Base-by-base conservation (phyloP, 2,113 vertebrate species). In the Litocranius walleri region DNA sequence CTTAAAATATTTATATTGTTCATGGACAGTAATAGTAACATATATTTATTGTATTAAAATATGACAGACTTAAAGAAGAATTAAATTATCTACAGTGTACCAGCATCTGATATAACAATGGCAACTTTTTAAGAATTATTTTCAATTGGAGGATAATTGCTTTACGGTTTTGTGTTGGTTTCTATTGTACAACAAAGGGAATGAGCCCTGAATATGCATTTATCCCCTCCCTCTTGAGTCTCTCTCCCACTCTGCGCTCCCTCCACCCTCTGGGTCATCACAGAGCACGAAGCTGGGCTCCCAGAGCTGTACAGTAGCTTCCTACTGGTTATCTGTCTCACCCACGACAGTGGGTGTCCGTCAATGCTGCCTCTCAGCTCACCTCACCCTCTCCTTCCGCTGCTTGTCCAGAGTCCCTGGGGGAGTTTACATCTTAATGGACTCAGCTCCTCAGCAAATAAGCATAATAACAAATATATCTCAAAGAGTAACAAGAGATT, bases 231-330 rank as follows among this genome's bases (percentile, higher is more conserved):
- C 3, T 43, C 71, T 25, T 7, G 40, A 43, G 40, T 13, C 71
- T 43, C 12, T 27, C 23, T 14, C 71, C 71, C 40, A 3, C 16
- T 2, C 5, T 12, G 7, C 0, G 0, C 23, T 23, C 62, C 23
- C 36, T 77, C 40, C 23, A 43, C 36, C 23, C 40, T 27, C 71
- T 1, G 11, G 36, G 71, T 14, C 71, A 2, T 43, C 71, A 14
- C 23, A 4, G 36, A 25, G 36, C 12, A 14, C 0, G 11, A 12
- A 25, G 12, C 36, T 13, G 36, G 36, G 36, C 36, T 25, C 36
- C 23, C 71, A 43, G 23, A 13, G 67, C 10, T 23, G 9, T 0
- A 0, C n/a, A n/a, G 19, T 3, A 40, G 36, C 36, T 71, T 7
- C 21, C 71, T 12, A 74, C 71, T 7, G 36, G 10, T 4, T 2